Base-by-base conservation (phyloP, 1,140 invertebrate genomes). In the Drosophila yakuba region DNA sequence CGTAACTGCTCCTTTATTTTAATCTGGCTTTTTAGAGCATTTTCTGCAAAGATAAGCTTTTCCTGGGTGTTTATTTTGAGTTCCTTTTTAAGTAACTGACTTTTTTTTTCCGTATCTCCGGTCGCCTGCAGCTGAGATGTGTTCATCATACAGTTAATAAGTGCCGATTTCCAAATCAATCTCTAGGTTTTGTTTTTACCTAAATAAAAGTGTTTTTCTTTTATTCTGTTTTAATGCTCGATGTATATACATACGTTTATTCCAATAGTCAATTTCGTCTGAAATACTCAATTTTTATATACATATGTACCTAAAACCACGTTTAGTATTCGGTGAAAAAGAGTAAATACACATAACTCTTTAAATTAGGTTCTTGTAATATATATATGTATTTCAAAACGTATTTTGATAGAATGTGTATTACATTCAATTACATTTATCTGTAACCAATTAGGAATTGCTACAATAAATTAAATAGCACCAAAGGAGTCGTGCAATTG, bases 1-100 rank as follows among this genome's bases (percentile, higher is more conserved):
- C 82, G 76, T 14, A 80, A 44, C 58, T 85, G 86, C 50, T 86
- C 63, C 25, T 81, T 85, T 8, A 85, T 85, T 39, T 84, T 74
- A 23, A 89, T 74, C 38, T 89, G 84, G 52, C 68, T 89, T 15
- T 83, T 64, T 1, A 78, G 5, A 0, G 76, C 67, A 68, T 61
- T 89, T 20, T 71, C 64, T 5, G 78, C 74, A 14, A 51, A 63
- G 23, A 44, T 56, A 39, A 78, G 35, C 15, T 62, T 61, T n/a
- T 54, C 48, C n/a, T 78, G 74, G 6, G 52, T 25, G 39, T 35
- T 50, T 17, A n/a, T 8, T 32, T 45, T 39, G n/a, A 20, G 35
- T 14, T 20, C 64, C 44, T 66, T 52, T 38, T 51, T 36, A 17
- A 44, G 25, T 15, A 44, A 61, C 45, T 61, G 35, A 15, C 38